These are phyloP conservation scores for Helogale parvula DNA, from an alignment of 2,113 vertebrate species.

Conservation along the genomic window DNA sequence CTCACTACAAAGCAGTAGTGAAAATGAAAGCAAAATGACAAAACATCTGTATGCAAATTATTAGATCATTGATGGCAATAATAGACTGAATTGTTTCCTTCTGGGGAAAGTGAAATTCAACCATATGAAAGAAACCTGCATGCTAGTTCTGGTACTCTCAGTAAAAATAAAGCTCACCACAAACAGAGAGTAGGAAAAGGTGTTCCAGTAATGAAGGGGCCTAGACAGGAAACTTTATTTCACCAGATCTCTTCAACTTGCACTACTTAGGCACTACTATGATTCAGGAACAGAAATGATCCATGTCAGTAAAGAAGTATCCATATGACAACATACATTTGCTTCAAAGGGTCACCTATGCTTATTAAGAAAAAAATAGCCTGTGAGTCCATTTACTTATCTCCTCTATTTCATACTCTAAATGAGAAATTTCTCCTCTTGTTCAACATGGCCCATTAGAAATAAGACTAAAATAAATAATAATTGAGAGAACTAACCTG, in stretches of 20 bases:
- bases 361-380: slow-evolving; percentile 15
- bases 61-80: neutral
- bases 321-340: neutral
- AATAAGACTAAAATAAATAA: neutral
- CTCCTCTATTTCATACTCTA: neutral
- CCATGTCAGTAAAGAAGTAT: neutral
- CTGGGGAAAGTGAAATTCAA: neutral
- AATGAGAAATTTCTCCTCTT: neutral
- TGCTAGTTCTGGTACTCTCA: neutral
- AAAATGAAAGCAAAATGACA: slow-evolving; percentile 10
- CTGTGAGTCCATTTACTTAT: neutral
- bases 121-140: neutral
- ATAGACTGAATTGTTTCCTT: neutral
- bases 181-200: neutral
- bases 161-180: neutral
- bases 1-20: neutral
- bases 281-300: neutral
- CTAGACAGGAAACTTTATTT: neutral
- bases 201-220: neutral
- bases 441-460: neutral
- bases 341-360: neutral
- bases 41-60: neutral
- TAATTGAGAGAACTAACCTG: neutral
- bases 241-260: neutral
- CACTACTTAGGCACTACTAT: neutral